Conservation (phyloP, 2,113 vertebrate genomes). For the Thalassarche chlororhynchos region DNA sequence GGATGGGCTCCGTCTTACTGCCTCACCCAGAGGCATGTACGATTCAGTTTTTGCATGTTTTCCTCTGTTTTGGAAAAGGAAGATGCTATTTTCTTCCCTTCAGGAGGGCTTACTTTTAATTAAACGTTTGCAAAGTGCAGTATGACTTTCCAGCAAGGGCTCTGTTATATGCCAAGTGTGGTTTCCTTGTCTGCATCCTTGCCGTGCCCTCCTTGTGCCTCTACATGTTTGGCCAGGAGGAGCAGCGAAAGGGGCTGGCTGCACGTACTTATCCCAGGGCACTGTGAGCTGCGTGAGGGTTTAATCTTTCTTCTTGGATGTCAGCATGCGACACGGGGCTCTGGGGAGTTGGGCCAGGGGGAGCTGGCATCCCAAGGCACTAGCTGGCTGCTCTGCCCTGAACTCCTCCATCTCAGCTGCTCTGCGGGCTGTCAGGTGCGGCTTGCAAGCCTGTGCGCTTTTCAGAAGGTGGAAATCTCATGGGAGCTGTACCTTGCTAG, state of each 20-base stretch:
- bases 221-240: neutral
- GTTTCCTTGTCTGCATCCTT: neutral
- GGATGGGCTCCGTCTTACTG: neutral
- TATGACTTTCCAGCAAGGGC: neutral
- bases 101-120: neutral
- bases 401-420: neutral
- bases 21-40: neutral
- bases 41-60: neutral
- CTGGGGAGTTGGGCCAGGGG: neutral
- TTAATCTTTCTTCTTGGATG: neutral
- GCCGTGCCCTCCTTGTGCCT: neutral
- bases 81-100: neutral
- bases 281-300: neutral
- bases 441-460: rapidly evolving
- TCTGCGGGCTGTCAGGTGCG: rapidly evolving
- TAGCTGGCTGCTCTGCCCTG: neutral
- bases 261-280: neutral
- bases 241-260: neutral
- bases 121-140: neutral
- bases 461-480: neutral
- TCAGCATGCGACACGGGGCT: neutral
- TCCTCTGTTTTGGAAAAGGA: neutral
- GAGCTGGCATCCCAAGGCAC: neutral
- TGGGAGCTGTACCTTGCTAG: neutral
- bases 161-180: neutral